A percentile compares a stretch with the other conserved stretches of the same genome.
Evolutionary conservation across 2,113 vertebrate species (phyloP).

Genomic region (Mus musculus): GRCm39 chr3:94561001-94561500

Average conservation of each 20-base stretch:
- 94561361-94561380: not conserved
- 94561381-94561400: not conserved
- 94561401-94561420: not conserved
- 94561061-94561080: not conserved
- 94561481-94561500: not conserved
- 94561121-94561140: conserved; percentile 38
- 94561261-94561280: conserved; percentile 39
- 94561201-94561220: not conserved
- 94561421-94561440: not conserved
- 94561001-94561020: not conserved
- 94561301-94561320: not conserved
- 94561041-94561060: not conserved
- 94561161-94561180: not conserved
- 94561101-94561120: not conserved
- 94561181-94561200: not conserved
- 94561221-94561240: not conserved
- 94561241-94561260: conserved; percentile 51
- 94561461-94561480: not conserved
- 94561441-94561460: not conserved
- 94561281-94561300: conserved; percentile 19
- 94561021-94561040: not conserved
- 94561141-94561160: not conserved
- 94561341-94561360: not conserved
- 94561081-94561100: not conserved
- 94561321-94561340: not conserved